Base-by-base conservation (phyloP, 2,797 vertebrate genomes). In the Acanthurus lineatus region DNA sequence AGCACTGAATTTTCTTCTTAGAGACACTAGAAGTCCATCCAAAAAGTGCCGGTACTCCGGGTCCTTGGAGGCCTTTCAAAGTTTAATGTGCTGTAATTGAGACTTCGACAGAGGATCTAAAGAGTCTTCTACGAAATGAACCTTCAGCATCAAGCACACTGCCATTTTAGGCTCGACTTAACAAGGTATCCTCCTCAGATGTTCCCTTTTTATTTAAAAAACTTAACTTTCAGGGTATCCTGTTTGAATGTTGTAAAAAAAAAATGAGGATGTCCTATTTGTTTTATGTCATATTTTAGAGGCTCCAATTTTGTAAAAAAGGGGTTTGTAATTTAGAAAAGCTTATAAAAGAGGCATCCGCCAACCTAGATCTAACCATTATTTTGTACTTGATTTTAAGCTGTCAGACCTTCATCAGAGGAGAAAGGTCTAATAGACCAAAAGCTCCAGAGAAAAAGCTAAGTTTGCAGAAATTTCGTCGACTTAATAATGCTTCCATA, bases 51-150 rank as follows among this genome's bases (percentile, higher is more conserved):
- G 25, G 75, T 78, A 20, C 49, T 64, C 68, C n/a, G 9, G 59
- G 61, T 88, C 79, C 81, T 91, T 71, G 80, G 87, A 85, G 85
- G 72, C 77, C 69, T 82, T 86, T 92, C 82, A 87, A 84, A 90
- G 73, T 82, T 82, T 84, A 83, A 89, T 86, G 76, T 77, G 73
- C 75, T 88, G 73, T 84, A 86, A 91, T 57, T 81, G 68, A 86
- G 79, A 82, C 70, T 78, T 51, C 68, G 54, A 73, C 68, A 68
- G 74, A 86, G 68, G 69, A 81, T 78, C 56, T 25, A 81, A 79
- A 79, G 40, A 80, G 69, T 72, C 76, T 83, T 90, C 77, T 68
- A 83, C 82, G 77, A 85, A 86, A 77, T 14, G 3, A 75, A 78
- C 79, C 81, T 52, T 32, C 9, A 75, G 73, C 69, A 79, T 81